phyloP scores from a whole-genome alignment of 92 coral and sea anemone species.

The Nematostella vectensis region DNA sequence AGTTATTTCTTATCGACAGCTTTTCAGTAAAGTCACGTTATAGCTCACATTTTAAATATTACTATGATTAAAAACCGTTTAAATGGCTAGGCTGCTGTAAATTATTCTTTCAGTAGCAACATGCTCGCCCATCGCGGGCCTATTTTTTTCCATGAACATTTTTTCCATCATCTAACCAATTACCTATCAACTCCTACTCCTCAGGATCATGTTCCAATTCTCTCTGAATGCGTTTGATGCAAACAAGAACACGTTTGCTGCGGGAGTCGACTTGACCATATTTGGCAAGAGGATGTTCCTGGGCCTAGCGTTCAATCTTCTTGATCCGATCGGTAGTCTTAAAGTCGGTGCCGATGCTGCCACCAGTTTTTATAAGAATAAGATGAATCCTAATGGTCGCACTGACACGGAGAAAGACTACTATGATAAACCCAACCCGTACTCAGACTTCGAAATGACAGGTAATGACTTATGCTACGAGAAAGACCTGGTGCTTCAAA shows the following conservation, averaged over 20 bases:
- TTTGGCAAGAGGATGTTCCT: conserved; percentile 86
- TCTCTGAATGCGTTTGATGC: conserved; percentile 59
- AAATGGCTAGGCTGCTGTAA: too few relatives aligned
- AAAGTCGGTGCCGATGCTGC: conserved; percentile 50
- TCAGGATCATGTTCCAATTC: conserved; percentile 85
- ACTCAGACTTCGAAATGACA: conserved; percentile 80
- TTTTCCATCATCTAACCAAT: too few relatives aligned
- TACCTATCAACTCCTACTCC: too few relatives aligned
- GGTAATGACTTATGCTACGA: conserved; percentile 47
- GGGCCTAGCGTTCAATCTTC: conserved; percentile 49
- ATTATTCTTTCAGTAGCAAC: too few relatives aligned
- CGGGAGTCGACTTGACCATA: conserved; percentile 88
- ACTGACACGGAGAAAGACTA: conserved; percentile 71
- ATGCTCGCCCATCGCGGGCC: too few relatives aligned
- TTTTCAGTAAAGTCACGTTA: too few relatives aligned
- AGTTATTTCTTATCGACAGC: too few relatives aligned
- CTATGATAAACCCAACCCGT: conserved; percentile 91
- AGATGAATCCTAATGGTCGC: conserved; percentile 69
- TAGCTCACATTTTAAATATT: too few relatives aligned
- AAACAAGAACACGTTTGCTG: conserved; percentile 52
- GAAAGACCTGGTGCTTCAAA: too few relatives aligned
- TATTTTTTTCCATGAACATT: too few relatives aligned
- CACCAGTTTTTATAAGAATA: conserved; percentile 67
- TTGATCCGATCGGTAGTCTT: conserved; percentile 58
- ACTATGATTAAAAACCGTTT: too few relatives aligned